Evolutionary conservation across 2,797 vertebrate genomes (phyloP).

Genomic region (Pipistrellus pygmaeus): DNA sequence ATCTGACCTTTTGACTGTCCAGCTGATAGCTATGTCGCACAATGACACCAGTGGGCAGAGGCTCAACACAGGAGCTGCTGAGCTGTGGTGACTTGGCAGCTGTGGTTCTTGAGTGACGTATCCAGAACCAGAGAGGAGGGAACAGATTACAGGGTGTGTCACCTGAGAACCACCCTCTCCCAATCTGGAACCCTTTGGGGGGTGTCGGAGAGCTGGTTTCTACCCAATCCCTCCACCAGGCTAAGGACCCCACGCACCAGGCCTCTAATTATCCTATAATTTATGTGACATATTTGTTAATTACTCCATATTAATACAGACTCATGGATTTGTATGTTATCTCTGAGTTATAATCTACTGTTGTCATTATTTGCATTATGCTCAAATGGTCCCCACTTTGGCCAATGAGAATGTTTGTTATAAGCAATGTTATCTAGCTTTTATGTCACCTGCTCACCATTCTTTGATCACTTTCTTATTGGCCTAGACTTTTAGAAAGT

Average conservation of each 20-base stretch:
- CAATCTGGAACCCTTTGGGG: fast-evolving
- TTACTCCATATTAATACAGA: not conserved
- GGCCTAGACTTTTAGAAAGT: not conserved
- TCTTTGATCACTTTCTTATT: not conserved
- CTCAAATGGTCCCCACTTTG: not conserved
- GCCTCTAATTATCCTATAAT: not conserved
- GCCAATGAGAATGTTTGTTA: not conserved
- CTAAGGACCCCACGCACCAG: no score
- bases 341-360: not conserved
- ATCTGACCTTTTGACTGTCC: no score
- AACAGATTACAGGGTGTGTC: no score
- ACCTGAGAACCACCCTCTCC: no score
- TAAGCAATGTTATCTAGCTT: not conserved
- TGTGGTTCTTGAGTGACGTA: no score
- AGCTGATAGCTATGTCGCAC: fast-evolving
- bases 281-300: not conserved
- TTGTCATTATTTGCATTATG: not conserved
- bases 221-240: no score
- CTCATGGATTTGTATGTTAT: not conserved
- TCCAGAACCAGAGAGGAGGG: no score
- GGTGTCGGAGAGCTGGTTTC: no score
- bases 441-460: not conserved
- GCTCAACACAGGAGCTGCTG: no score
- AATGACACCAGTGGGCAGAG: no score
- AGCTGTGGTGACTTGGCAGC: no score